A percentile compares a stretch with the other conserved stretches of the same genome.
Evolutionary conservation across 2,888 invertebrate genomes (phyloP).

Genomic region (Polydrusus cervinus): DNA sequence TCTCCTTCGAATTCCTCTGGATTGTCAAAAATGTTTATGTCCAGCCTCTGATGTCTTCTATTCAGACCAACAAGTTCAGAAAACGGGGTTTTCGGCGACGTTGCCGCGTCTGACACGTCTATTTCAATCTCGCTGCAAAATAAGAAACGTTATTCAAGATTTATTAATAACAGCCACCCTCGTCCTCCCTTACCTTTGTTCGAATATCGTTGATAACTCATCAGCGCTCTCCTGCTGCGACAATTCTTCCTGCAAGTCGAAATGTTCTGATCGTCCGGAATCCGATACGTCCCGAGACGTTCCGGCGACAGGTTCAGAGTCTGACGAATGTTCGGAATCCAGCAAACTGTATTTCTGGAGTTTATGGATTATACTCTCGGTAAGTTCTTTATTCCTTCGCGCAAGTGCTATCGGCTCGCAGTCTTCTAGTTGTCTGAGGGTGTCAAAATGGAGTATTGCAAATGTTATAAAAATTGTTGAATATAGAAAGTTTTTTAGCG

Average conservation of each 20-base stretch:
- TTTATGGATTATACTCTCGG: constrained; percentile 33
- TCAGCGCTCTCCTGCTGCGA: neutral
- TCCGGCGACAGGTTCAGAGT: neutral
- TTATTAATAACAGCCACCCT: no score
- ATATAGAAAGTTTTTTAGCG: no score
- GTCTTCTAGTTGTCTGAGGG: neutral
- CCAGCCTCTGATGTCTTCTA: neutral
- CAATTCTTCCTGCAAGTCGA: neutral
- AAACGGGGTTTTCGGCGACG: neutral
- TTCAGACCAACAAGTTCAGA: neutral
- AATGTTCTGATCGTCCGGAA: neutral
- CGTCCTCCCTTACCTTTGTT: constrained; percentile 12
- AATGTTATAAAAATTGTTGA: no score
- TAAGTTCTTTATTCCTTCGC: constrained; percentile 22
- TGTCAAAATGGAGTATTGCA: neutral
- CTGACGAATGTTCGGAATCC: neutral
- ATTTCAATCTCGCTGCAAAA: neutral
- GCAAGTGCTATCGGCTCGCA: neutral
- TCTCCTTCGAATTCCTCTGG: constrained; percentile 31
- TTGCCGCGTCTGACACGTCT: neutral
- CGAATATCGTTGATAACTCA: constrained; percentile 21
- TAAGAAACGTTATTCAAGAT: no score
- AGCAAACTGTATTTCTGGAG: constrained; percentile 19
- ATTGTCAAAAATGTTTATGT: constrained; percentile 40
- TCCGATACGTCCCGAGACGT: neutral